Evolutionary conservation across 2,797 vertebrate species (phyloP).

Genomic region (Anomalospiza imberbis): DNA sequence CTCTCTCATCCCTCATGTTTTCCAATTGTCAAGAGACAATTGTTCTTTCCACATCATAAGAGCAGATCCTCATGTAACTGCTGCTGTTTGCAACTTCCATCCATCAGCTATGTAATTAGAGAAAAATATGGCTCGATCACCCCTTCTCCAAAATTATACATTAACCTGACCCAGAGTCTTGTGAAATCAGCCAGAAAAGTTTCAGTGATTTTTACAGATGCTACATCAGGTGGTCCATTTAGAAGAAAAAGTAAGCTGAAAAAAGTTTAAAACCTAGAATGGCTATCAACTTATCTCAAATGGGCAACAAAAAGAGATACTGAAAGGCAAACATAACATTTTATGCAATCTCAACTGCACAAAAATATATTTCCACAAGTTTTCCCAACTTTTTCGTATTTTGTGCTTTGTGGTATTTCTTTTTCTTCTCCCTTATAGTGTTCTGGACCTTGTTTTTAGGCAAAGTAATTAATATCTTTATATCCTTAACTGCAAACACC

Average conservation of each 20-base stretch:
- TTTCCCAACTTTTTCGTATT: not conserved
- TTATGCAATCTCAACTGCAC: not conserved
- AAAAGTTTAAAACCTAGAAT: not conserved
- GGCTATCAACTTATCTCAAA: not conserved
- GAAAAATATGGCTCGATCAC: not conserved
- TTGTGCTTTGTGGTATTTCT: not conserved
- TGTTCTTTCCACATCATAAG: not conserved
- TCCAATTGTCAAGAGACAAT: not conserved
- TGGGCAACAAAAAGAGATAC: not conserved
- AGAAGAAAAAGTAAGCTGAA: not conserved
- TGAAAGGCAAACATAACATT: not conserved
- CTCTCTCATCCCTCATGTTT: not conserved
- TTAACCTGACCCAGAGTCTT: not conserved
- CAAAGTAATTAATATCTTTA: not conserved
- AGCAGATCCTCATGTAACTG: not conserved
- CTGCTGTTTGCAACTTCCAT: not conserved
- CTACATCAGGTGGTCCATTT: not conserved
- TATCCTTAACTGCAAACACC: not conserved
- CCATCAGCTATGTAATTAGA: slow-evolving; percentile 8
- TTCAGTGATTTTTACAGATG: not conserved
- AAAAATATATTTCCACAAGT: not conserved
- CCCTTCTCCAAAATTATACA: not conserved
- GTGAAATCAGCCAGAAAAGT: not conserved
- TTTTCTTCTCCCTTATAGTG: not conserved
- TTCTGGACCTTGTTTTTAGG: not conserved